Conservation (phyloP, 2,797 vertebrate genomes). For the Oryzias sinensis region DNA sequence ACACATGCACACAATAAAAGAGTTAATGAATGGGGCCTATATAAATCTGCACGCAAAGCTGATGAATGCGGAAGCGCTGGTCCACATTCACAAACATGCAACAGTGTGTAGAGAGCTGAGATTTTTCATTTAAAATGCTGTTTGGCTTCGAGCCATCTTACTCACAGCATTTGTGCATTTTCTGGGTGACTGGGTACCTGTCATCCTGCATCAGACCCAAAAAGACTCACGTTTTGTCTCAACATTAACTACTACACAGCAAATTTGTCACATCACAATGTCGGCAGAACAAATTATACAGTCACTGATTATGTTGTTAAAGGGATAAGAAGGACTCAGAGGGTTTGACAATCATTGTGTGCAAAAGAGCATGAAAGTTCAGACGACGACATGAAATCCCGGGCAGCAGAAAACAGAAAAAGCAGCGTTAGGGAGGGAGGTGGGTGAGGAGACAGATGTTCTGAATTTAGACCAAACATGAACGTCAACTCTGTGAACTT, state of each 20-base stretch:
- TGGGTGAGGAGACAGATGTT: slow-evolving; percentile 22
- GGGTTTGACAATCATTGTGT: neutral
- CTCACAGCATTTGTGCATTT: slow-evolving; percentile 16
- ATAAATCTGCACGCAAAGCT: neutral
- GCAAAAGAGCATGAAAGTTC: neutral
- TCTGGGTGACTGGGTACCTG: slow-evolving; percentile 7
- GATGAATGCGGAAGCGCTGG: neutral
- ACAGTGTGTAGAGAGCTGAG: neutral
- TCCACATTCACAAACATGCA: neutral
- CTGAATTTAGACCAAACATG: slow-evolving; percentile 19
- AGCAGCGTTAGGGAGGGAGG: slow-evolving; percentile 2
- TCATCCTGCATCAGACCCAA: slow-evolving; percentile 8
- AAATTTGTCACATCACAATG: slow-evolving; percentile 3
- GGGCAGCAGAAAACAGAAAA: slow-evolving; percentile 15
- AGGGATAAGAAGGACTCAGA: neutral
- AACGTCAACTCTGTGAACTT: slow-evolving; percentile 29
- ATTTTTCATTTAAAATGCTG: neutral
- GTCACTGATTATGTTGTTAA: neutral
- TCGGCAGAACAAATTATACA: neutral
- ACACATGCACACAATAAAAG: neutral
- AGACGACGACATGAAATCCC: slow-evolving; percentile 5
- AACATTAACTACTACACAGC: slow-evolving; percentile 1
- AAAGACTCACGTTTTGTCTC: slow-evolving; percentile 10
- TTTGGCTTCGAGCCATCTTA: slow-evolving; percentile 15
- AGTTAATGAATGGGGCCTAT: neutral